Conservation (phyloP, 2,797 vertebrate genomes). For the Ceyx erithaca region DNA sequence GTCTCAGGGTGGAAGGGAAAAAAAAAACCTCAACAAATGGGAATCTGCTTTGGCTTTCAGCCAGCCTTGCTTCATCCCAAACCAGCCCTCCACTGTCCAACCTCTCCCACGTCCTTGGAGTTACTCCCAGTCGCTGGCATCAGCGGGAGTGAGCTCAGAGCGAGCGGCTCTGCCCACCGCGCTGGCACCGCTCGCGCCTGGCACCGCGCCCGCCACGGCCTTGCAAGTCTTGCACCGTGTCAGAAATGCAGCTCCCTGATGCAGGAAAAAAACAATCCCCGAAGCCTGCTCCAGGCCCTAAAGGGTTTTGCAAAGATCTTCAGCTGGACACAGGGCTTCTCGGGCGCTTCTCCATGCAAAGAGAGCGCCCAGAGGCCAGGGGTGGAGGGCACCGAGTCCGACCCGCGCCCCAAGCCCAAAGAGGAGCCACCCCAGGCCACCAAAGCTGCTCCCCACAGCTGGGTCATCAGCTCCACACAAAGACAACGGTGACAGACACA, state of each 20-base stretch:
- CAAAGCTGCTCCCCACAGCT: background rate
- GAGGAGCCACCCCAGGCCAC: background rate
- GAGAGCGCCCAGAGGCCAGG: accelerated
- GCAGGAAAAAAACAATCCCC: background rate
- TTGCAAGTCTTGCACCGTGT: background rate
- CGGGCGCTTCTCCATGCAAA: accelerated
- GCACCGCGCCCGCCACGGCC: accelerated
- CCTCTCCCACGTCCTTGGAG: conserved; percentile 59
- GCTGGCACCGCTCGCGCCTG: background rate
- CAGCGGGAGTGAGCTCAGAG: conserved; percentile 45
- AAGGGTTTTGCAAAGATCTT: background rate
- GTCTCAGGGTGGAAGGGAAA: background rate
- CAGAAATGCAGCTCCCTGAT: background rate
- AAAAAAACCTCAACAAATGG: background rate
- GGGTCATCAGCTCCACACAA: background rate
- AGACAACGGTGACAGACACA: accelerated
- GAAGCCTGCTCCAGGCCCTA: background rate
- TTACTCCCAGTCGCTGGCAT: conserved; percentile 35
- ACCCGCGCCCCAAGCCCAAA: accelerated
- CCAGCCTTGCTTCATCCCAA: conserved; percentile 33
- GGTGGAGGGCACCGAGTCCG: accelerated
- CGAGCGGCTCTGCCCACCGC: background rate
- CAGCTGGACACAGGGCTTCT: background rate
- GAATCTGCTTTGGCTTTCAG: conserved; percentile 19
- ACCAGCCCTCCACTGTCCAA: background rate